These are phyloP conservation scores for Microhierax caerulescens DNA, from an alignment of 2,797 vertebrate species.

Conservation along the genomic window DNA sequence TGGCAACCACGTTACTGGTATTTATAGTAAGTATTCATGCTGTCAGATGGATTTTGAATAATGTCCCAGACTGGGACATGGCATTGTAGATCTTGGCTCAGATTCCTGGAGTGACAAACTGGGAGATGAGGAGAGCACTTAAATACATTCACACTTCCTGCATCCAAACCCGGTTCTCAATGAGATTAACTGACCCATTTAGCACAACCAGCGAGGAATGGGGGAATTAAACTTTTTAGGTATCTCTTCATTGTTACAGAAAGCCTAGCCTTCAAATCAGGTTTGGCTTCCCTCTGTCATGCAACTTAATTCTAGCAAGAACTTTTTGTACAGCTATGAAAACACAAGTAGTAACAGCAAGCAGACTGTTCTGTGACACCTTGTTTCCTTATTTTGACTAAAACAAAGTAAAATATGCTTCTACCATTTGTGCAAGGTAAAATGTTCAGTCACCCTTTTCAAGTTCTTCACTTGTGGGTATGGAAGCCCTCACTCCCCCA, in stretches of 20 bases:
- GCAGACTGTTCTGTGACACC: neutral
- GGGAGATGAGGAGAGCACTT: neutral
- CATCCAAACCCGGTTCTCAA: neutral
- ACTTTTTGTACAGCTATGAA: neutral
- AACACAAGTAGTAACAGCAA: neutral
- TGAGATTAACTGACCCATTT: neutral
- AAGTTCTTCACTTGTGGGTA: neutral
- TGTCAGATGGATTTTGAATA: constrained; percentile 10
- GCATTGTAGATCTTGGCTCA: neutral
- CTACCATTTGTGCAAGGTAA: neutral
- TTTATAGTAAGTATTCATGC: constrained; percentile 19
- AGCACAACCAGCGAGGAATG: neutral
- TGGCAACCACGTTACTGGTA: neutral
- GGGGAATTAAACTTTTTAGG: neutral
- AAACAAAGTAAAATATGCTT: neutral
- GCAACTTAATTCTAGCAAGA: neutral
- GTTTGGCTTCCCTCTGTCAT: neutral
- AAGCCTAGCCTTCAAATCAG: neutral
- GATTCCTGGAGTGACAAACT: neutral
- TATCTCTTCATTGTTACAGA: neutral
- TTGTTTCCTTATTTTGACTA: neutral
- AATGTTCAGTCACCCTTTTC: neutral
- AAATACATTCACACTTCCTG: neutral
- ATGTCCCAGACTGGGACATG: neutral
- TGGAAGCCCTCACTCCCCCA: neutral